Base-by-base conservation (phyloP, 2,888 invertebrate genomes). In the Lycaena phlaeas region DNA sequence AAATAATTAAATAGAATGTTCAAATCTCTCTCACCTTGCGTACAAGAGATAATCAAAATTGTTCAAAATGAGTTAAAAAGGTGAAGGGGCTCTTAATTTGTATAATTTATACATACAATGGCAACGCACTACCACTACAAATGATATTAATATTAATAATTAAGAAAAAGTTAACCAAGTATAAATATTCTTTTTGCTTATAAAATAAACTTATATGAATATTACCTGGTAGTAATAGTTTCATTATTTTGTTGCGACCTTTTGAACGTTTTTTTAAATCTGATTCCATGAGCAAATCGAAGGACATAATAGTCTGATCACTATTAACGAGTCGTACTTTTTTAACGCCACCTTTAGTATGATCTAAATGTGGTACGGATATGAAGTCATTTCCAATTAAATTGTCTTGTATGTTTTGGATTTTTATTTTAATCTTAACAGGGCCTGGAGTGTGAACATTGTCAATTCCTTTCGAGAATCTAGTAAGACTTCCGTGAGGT, bases 221-320 rank as follows among this genome's bases (percentile, higher is more conserved):
- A 6, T 42, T 50, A 65, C 68, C 57, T 56, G 58, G 49, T 52
- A 53, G 59, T 36, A 60, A 58, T 25, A 61, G 47, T 37, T 58
- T 56, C 37, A 70, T 58, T 42, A 70, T 53, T 36, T 53, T 54
- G 44, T 58, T 65, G n/a, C 59, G 59, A 3, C 52, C 43, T 49
- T 65, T 73, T 40, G 48, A n/a, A 7, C 53, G 38, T 44, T 61
- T 58, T n/a, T 48, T 52, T 26, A 52, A 48, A 45, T 68, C 62
- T 12, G 61, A 50, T 50, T 75, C 73, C 65, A 75, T 62, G 3
- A 66, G 51, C 18, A 81, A 56, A 50, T 76, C 64, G 42, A 82
- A 82, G 1, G 74, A 72, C 61, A 77, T 64, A 14, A 82, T 72
- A 12, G 79, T 81, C 47, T 69, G 74, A 39, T 78, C 73, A 47